Conservation (phyloP, 2,113 vertebrate genomes). For the Labeo rohita region DNA sequence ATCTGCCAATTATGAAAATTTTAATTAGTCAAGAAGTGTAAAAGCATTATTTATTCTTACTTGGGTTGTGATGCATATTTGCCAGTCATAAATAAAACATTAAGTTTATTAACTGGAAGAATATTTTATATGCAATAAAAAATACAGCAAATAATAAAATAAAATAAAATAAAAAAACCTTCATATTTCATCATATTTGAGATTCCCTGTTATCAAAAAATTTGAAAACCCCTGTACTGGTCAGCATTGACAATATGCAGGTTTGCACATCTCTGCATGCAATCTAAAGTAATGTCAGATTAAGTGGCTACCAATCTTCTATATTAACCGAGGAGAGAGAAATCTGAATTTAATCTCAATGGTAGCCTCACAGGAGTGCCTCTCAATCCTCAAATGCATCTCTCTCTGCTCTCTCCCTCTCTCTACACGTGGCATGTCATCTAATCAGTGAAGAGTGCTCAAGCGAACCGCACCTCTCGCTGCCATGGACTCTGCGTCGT, state of each 20-base stretch:
- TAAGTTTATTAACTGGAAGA: not conserved
- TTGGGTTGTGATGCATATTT: too few relatives aligned
- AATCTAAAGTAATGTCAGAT: not conserved
- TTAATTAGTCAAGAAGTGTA: not conserved
- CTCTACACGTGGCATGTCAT: not conserved
- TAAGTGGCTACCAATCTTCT: constrained; percentile 6
- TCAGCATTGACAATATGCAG: not conserved
- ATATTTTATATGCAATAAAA: not conserved
- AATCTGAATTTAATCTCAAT: constrained; percentile 13
- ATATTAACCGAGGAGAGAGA: not conserved
- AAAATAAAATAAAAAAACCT: too few relatives aligned
- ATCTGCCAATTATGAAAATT: not conserved
- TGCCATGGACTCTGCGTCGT: constrained; percentile 65
- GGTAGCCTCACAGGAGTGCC: not conserved
- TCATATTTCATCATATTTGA: not conserved
- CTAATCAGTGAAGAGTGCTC: constrained; percentile 15
- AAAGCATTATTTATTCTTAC: too few relatives aligned
- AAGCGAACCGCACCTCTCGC: constrained; percentile 64
- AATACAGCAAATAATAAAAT: not conserved
- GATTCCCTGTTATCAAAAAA: not conserved
- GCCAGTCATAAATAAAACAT: not conserved
- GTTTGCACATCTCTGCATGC: not conserved
- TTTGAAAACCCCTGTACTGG: not conserved
- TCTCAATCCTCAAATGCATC: not conserved
- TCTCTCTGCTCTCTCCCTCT: not conserved